Percentiles rank a stretch among this genome's conserved stretches.
These are phyloP conservation scores for Semotilus atromaculatus DNA, from an alignment of 2,797 vertebrate species.

Conservation along the genomic window DNA sequence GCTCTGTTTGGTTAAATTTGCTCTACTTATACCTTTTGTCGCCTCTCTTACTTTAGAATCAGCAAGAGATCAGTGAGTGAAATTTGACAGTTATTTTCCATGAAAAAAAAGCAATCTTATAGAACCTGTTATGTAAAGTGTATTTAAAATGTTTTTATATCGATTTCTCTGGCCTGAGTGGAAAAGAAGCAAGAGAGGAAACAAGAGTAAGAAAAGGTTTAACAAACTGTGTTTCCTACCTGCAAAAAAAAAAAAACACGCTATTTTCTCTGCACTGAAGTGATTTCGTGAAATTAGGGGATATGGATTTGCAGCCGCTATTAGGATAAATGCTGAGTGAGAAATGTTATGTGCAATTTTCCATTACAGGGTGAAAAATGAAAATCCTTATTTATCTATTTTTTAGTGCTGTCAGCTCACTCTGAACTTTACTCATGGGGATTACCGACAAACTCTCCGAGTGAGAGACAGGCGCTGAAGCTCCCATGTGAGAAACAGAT, in stretches of 20 bases:
- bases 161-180: not conserved
- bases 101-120: not conserved
- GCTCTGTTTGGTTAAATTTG: not conserved
- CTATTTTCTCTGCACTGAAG: slow-evolving; percentile 28
- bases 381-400: slow-evolving; percentile 79
- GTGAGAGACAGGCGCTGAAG: slow-evolving; percentile 65
- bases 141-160: slow-evolving; percentile 22
- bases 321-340: slow-evolving; percentile 65
- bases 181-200: not conserved
- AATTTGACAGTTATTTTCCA: slow-evolving; percentile 6
- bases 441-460: slow-evolving; percentile 59
- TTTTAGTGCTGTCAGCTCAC: slow-evolving; percentile 74
- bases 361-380: slow-evolving; percentile 68
- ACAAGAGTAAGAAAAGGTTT: slow-evolving; percentile 21
- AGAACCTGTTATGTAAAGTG: slow-evolving; percentile 14
- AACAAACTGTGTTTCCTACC: slow-evolving; percentile 29
- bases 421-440: slow-evolving; percentile 47
- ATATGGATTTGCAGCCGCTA: slow-evolving; percentile 58
- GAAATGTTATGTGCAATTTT: slow-evolving; percentile 67
- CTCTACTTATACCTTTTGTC: not conserved
- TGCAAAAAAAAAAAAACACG: slow-evolving; percentile 13
- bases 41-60: not conserved
- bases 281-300: slow-evolving; percentile 60
- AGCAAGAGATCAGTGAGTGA: not conserved
- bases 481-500: slow-evolving; percentile 57